Conservation (phyloP, 2,113 vertebrate species). For the Chionis minor region DNA sequence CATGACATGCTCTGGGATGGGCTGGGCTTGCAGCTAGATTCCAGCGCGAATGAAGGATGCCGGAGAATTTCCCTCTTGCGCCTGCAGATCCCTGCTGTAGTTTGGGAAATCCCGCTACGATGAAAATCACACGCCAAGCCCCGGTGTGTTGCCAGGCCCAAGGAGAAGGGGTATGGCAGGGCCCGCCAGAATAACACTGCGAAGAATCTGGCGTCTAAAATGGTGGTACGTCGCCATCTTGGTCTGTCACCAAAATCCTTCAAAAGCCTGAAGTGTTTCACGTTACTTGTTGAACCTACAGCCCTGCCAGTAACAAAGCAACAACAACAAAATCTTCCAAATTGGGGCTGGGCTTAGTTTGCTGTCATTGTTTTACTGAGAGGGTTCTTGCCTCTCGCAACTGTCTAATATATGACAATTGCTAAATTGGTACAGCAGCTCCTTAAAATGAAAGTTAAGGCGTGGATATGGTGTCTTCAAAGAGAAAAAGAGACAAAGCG, state of each 20-base stretch:
- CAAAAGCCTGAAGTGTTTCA: not conserved
- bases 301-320: not conserved
- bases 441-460: not conserved
- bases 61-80: not conserved
- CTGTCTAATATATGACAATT: not conserved
- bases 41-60: fast-evolving
- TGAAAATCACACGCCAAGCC: not conserved
- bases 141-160: fast-evolving
- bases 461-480: not conserved
- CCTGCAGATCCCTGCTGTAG: not conserved
- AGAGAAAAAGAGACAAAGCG: not conserved
- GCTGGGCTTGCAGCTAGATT: not conserved
- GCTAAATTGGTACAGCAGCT: not conserved
- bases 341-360: not conserved
- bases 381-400: not conserved
- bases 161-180: fast-evolving
- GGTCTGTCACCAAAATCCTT: not conserved
- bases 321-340: not conserved
- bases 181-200: fast-evolving
- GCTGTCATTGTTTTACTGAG: not conserved
- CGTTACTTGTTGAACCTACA: not conserved
- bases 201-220: not conserved
- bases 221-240: not conserved
- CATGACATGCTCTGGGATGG: fast-evolving
- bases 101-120: fast-evolving